A percentile compares a stretch with the other conserved stretches of the same genome.
Conservation (phyloP, 2,113 vertebrate species). For the Pluvialis apricaria region DNA sequence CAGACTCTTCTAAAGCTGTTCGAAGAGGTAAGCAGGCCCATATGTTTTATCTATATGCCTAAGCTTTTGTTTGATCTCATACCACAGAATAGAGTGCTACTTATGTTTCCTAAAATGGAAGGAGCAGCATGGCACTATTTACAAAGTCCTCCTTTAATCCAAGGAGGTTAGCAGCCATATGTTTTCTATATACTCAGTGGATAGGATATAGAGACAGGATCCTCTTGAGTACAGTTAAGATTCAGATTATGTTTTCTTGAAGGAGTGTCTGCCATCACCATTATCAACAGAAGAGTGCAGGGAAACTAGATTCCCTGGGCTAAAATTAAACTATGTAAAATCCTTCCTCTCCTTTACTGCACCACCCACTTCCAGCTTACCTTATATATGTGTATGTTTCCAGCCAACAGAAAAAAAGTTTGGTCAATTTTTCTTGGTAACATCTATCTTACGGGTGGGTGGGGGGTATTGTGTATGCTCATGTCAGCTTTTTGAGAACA, state of each 20-base stretch:
- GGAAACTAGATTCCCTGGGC: background rate
- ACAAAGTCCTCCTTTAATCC: background rate
- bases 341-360: background rate
- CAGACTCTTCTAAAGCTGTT: background rate
- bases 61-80: background rate
- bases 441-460: background rate
- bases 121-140: background rate
- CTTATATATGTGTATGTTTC: background rate
- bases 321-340: background rate
- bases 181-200: background rate
- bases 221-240: background rate
- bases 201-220: background rate
- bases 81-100: background rate
- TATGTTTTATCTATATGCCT: background rate
- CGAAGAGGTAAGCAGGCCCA: background rate
- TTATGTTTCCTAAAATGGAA: background rate
- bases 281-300: background rate
- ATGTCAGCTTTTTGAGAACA: background rate
- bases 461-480: background rate
- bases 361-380: background rate
- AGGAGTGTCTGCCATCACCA: background rate
- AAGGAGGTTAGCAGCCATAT: background rate
- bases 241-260: background rate
- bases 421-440: background rate
- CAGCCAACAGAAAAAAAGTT: background rate